Percentiles rank a stretch among this genome's conserved stretches.
Conservation (phyloP, 2,888 invertebrate genomes). For the Steinernema hermaphroditum region DNA sequence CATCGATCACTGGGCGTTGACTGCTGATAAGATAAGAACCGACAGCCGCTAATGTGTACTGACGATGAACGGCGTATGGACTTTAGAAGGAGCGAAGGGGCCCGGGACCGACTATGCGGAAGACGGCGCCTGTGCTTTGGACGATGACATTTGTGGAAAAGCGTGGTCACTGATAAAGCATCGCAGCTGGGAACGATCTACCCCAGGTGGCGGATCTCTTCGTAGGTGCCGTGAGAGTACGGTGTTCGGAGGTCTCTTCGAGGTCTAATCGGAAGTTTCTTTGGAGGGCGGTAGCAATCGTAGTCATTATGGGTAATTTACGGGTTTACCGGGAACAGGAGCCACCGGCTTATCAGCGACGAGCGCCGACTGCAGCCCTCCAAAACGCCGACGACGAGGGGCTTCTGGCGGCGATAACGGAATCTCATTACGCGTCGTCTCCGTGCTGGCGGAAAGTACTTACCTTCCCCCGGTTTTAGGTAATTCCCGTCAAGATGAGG, state of each 20-base stretch:
- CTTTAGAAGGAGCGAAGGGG: conserved; percentile 4
- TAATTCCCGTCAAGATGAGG: conserved; percentile 24
- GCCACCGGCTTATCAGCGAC: conserved; percentile 22
- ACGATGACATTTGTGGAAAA: too few relatives aligned
- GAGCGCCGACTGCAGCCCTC: background rate
- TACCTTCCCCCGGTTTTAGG: background rate
- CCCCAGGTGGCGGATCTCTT: too few relatives aligned
- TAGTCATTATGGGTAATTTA: background rate
- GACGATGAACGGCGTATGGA: conserved; percentile 1
- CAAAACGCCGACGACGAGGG: conserved; percentile 17
- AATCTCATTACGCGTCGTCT: conserved; percentile 23
- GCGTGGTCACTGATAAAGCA: too few relatives aligned
- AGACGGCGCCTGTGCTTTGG: too few relatives aligned
- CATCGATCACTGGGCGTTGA: conserved; percentile 12
- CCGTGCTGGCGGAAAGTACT: background rate
- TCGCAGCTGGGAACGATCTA: too few relatives aligned
- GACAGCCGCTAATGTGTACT: conserved; percentile 6
- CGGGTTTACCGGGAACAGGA: background rate
- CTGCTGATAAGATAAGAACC: conserved; percentile 6
- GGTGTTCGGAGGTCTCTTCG: too few relatives aligned
- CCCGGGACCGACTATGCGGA: too few relatives aligned
- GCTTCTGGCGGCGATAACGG: conserved; percentile 15
- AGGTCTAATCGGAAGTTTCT: too few relatives aligned
- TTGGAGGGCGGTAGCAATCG: background rate
- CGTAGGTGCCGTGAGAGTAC: too few relatives aligned